These are phyloP conservation scores for Hirudinaria manillensis DNA, from an alignment of 2,888 invertebrate species.

Conservation along the genomic window DNA sequence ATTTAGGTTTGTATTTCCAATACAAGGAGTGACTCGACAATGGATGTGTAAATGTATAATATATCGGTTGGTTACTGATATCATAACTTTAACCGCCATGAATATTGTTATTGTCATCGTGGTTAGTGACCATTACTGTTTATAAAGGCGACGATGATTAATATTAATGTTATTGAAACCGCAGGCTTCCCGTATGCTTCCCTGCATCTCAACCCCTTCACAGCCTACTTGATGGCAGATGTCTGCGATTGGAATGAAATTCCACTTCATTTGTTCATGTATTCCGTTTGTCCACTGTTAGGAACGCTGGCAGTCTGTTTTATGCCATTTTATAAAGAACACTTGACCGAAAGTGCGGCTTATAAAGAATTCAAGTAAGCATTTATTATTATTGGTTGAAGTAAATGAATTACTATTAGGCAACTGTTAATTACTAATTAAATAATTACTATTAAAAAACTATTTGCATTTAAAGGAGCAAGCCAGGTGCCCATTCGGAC, in stretches of 20 bases:
- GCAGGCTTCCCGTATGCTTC: background rate
- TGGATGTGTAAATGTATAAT: no score
- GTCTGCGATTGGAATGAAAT: background rate
- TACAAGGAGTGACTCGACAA: background rate
- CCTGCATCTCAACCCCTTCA: background rate
- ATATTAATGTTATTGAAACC: no score
- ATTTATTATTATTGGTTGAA: no score
- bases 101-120: background rate
- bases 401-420: no score
- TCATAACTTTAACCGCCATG: no score
- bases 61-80: no score
- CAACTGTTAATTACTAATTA: no score
- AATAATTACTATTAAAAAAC: no score
- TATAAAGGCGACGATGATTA: no score
- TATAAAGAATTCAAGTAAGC: background rate
- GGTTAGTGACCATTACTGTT: no score
- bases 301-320: background rate
- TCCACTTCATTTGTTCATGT: background rate
- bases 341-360: background rate
- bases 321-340: background rate
- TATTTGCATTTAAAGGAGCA: no score
- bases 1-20: conserved; percentile 3
- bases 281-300: background rate
- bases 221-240: background rate
- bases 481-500: background rate